Evolutionary conservation across 1,140 invertebrate species (phyloP).

Genomic region (Marisa cornuarietis): DNA sequence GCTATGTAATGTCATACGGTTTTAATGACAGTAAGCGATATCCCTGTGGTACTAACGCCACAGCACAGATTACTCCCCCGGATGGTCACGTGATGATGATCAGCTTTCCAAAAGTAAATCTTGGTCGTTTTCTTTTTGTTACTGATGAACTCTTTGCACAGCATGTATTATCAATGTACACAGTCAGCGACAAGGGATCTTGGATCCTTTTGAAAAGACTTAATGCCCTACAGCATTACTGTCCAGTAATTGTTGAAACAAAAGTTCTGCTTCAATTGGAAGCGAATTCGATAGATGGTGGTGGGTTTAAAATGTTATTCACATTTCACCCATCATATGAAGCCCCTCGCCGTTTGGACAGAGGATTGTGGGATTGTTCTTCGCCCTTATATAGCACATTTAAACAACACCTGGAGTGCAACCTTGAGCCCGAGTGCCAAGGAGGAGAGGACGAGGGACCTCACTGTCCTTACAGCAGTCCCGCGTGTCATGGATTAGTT

Average conservation of each 20-base stretch:
- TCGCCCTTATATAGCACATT: constrained; percentile 1
- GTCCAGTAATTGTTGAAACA: background rate
- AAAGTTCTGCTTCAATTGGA: background rate
- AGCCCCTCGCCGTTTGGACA: background rate
- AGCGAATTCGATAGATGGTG: background rate
- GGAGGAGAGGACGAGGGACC: constrained; percentile 6
- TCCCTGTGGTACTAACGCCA: background rate
- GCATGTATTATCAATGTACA: background rate
- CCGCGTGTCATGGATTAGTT: background rate
- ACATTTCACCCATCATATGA: background rate
- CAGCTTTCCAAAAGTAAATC: background rate
- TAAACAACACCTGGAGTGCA: constrained; percentile 14
- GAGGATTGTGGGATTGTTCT: constrained; percentile 7
- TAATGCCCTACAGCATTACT: background rate
- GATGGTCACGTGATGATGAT: background rate
- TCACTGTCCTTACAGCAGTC: background rate
- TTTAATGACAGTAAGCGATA: background rate
- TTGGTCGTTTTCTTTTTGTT: too few relatives aligned
- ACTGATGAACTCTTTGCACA: background rate
- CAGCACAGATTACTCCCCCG: background rate
- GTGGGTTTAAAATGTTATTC: constrained; percentile 13
- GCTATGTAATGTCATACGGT: background rate
- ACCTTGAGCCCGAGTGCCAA: constrained; percentile 4
- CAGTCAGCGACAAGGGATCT: too few relatives aligned
- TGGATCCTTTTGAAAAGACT: background rate